phyloP scores from a whole-genome alignment of 1,140 invertebrate genomes.

The Cydia fagiglandana region DNA sequence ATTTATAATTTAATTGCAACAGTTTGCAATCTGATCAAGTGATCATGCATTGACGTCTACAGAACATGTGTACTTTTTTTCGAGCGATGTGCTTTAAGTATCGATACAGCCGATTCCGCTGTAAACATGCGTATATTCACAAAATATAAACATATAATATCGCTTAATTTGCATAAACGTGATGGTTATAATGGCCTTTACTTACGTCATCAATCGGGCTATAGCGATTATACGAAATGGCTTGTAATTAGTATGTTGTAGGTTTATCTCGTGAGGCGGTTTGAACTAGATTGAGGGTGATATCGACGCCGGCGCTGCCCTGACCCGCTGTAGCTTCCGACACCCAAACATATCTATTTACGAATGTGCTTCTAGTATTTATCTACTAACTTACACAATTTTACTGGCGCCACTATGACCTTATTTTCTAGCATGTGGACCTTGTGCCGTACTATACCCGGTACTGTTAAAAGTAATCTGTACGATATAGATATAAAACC shows the following conservation, averaged over 20 bases:
- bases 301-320: constrained; percentile 1
- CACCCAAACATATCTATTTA: constrained; percentile 6
- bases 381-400: constrained; percentile 4
- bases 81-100: background rate
- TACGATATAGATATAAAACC: background rate
- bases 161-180: constrained; percentile 11
- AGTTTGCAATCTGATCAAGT: background rate
- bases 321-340: constrained; percentile 24
- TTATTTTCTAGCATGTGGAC: background rate
- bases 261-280: background rate
- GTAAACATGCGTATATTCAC: background rate
- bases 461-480: background rate
- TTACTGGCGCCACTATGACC: background rate
- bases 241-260: constrained; percentile 16
- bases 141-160: constrained; percentile 6
- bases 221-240: background rate
- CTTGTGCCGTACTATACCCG: background rate
- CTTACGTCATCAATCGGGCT: constrained; percentile 23
- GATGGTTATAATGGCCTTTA: constrained; percentile 1
- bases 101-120: background rate
- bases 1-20: background rate
- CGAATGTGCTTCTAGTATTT: background rate
- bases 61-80: background rate
- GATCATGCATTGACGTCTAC: background rate
- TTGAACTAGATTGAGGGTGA: constrained; percentile 15